Percentiles rank a stretch among this genome's conserved stretches.
Conservation (phyloP, 2,888 invertebrate genomes). For the Pinctada fucata region DNA sequence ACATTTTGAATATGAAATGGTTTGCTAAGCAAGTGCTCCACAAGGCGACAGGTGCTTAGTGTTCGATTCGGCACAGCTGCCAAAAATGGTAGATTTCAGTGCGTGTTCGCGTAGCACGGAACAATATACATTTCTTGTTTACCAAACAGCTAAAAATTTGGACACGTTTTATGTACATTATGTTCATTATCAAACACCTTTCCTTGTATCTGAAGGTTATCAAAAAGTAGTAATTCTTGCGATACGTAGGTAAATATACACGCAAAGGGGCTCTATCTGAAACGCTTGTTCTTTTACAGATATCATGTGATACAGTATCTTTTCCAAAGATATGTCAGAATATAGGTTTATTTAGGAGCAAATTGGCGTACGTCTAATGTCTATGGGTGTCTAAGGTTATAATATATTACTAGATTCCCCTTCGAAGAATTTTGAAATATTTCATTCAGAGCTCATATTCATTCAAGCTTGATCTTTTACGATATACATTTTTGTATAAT, state of each 20-base stretch:
- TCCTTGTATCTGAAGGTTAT: slow-evolving; percentile 16
- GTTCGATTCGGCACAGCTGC: not conserved
- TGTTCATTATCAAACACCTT: slow-evolving; percentile 8
- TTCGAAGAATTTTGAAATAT: too few species aligned
- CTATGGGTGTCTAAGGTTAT: too few species aligned
- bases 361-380: not conserved
- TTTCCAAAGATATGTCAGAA: slow-evolving; percentile 18
- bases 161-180: slow-evolving; percentile 5
- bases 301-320: slow-evolving; percentile 21
- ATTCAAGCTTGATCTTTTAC: too few species aligned
- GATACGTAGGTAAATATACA: slow-evolving; percentile 7
- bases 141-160: slow-evolving; percentile 6
- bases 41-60: not conserved
- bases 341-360: not conserved
- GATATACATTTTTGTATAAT: slow-evolving; percentile 10
- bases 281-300: slow-evolving; percentile 10
- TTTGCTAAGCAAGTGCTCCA: too few species aligned
- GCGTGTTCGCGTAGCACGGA: slow-evolving; percentile 9
- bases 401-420: too few species aligned
- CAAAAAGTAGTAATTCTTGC: slow-evolving; percentile 21
- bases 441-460: too few species aligned
- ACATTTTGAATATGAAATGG: too few species aligned
- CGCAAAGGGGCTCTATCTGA: slow-evolving; percentile 16
- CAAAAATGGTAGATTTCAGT: not conserved
- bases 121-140: not conserved